Percentiles rank a stretch among this genome's conserved stretches.
These are phyloP conservation scores for Aldrovandia affinis DNA, from an alignment of 2,797 vertebrate species.

Conservation along the genomic window DNA sequence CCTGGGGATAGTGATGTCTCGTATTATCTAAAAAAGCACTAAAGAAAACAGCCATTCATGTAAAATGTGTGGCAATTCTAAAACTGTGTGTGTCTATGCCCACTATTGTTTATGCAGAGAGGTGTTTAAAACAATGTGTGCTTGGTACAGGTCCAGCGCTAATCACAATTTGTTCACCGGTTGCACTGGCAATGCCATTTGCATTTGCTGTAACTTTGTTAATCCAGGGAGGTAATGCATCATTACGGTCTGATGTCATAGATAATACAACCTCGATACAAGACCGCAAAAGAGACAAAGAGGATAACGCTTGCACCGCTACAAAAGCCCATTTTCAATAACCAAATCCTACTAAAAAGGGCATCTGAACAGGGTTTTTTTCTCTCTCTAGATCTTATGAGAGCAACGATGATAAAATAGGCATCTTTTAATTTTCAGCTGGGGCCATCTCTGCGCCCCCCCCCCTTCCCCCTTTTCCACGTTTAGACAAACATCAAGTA, in stretches of 20 bases:
- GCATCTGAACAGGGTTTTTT: slow-evolving; percentile 8
- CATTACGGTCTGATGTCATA: not conserved
- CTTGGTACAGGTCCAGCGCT: too few species aligned
- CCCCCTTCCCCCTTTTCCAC: slow-evolving; percentile 40
- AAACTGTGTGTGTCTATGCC: not conserved
- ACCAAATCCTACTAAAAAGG: not conserved
- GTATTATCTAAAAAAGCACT: not conserved
- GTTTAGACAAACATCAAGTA: slow-evolving; percentile 69
- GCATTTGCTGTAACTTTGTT: not conserved
- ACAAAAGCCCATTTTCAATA: not conserved
- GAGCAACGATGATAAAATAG: slow-evolving; percentile 10
- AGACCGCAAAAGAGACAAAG: not conserved
- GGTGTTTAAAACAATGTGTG: not conserved
- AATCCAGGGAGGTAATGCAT: not conserved
- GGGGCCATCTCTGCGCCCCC: not conserved
- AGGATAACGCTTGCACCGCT: not conserved
- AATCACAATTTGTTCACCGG: not conserved
- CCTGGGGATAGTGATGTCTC: not conserved
- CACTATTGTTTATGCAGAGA: not conserved
- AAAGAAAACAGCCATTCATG: not conserved
- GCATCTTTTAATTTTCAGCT: slow-evolving; percentile 36
- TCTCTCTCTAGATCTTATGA: not conserved
- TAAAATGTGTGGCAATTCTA: not conserved
- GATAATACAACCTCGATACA: not conserved
- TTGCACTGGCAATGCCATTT: not conserved